Evolutionary conservation across 2,113 vertebrate genomes (phyloP).

Genomic region (Xiphophorus couchianus): DNA sequence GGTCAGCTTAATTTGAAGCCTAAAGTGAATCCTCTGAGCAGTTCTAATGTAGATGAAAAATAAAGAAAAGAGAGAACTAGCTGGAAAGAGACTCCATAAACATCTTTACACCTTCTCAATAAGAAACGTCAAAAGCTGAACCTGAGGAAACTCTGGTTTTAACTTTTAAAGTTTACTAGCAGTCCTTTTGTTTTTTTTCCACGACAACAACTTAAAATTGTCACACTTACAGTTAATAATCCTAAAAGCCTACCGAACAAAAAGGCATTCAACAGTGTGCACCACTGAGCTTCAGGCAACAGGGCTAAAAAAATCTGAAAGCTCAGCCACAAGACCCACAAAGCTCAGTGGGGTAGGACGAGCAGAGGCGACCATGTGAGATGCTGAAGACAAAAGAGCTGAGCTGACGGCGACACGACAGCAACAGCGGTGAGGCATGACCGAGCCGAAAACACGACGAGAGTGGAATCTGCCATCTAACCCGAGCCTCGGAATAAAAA

Average conservation of each 20-base stretch:
- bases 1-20: conserved; percentile 18
- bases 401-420: conserved; percentile 42
- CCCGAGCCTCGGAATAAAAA: conserved; percentile 41
- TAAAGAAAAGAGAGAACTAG: background rate
- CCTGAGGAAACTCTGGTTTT: background rate
- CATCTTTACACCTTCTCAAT: background rate
- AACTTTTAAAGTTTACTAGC: background rate
- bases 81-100: background rate
- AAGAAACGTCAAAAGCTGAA: background rate
- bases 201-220: conserved; percentile 1
- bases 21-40: conserved; percentile 17
- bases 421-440: conserved; percentile 13
- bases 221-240: conserved; percentile 6
- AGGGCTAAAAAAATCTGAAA: conserved; percentile 4
- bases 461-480: conserved; percentile 20
- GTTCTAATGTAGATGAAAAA: background rate
- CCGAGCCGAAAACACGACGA: conserved; percentile 35
- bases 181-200: background rate
- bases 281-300: conserved; percentile 31
- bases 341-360: conserved; percentile 11
- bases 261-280: conserved; percentile 31
- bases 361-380: conserved; percentile 21
- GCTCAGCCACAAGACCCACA: conserved; percentile 32
- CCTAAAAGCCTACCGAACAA: conserved; percentile 23
- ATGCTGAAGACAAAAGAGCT: conserved; percentile 28